Conservation (phyloP, 2,888 invertebrate genomes). For the Drosophila barbarae region DNA sequence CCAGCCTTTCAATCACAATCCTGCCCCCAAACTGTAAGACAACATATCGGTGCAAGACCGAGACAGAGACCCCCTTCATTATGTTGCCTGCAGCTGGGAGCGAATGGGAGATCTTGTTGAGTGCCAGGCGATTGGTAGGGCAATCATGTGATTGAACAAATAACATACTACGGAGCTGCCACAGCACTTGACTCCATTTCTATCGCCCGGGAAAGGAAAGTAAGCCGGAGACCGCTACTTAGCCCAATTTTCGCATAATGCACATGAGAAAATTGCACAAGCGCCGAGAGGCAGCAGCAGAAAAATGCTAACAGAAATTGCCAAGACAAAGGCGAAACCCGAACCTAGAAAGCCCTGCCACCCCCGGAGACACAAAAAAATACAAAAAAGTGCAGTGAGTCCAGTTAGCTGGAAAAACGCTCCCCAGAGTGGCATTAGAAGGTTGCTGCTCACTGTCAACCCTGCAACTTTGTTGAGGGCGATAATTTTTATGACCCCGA, state of each 20-base stretch:
- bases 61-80: conserved; percentile 20
- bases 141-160: conserved; percentile 69
- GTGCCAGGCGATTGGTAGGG: conserved; percentile 39
- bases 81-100: conserved; percentile 40
- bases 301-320: conserved; percentile 62
- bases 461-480: conserved; percentile 61
- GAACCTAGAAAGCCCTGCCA: conserved; percentile 48
- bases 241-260: conserved; percentile 72
- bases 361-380: conserved; percentile 61
- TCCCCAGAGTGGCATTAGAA: conserved; percentile 70
- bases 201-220: conserved; percentile 40
- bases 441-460: conserved; percentile 54
- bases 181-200: conserved; percentile 68
- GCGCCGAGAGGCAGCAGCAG: conserved; percentile 22
- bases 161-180: conserved; percentile 58
- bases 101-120: conserved; percentile 42
- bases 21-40: conserved; percentile 40
- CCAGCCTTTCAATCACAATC: conserved; percentile 40
- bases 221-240: conserved; percentile 58
- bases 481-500: conserved; percentile 71
- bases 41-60: conserved; percentile 18
- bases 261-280: conserved; percentile 60
- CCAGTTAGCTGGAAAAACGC: conserved; percentile 55
- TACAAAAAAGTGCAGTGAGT: conserved; percentile 31
- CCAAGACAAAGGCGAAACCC: conserved; percentile 43